These are phyloP conservation scores for Cromileptes altivelis DNA, from an alignment of 2,113 vertebrate genomes.

Conservation along the genomic window DNA sequence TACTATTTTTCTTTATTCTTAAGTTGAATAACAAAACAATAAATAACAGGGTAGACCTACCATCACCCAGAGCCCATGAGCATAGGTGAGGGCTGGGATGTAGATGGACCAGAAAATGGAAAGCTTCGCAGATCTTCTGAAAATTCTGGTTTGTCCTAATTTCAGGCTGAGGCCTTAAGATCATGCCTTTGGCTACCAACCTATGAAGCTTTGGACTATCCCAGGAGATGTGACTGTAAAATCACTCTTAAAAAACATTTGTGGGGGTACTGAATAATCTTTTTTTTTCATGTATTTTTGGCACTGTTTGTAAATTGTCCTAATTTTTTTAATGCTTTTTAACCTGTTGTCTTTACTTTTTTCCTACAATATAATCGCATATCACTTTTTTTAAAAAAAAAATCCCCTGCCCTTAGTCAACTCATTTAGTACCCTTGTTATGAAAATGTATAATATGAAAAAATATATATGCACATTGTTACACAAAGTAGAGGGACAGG, in stretches of 20 bases:
- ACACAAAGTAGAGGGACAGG: not conserved
- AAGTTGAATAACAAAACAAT: too few species aligned
- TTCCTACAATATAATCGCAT: not conserved
- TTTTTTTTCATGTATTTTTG: not conserved
- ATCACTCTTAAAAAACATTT: not conserved
- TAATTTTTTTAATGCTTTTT: not conserved
- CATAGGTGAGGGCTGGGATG: too few species aligned
- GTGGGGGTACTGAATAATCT: not conserved
- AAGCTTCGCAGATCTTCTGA: not conserved
- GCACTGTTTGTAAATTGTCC: not conserved
- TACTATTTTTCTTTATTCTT: too few species aligned
- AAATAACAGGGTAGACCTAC: too few species aligned
- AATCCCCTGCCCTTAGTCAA: too few species aligned
- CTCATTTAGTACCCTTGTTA: not conserved
- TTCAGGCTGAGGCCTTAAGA: not conserved
- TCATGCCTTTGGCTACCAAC: not conserved
- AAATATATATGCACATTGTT: not conserved
- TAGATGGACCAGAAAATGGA: too few species aligned
- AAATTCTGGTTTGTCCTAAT: not conserved
- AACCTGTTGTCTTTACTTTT: not conserved
- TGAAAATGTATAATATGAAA: not conserved
- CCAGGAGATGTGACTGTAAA: not conserved
- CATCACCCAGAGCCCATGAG: too few species aligned
- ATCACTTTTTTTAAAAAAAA: not conserved
- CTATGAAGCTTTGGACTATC: not conserved